Conservation (phyloP, 1,140 invertebrate genomes). For the Anoplolepis gracilipes region DNA sequence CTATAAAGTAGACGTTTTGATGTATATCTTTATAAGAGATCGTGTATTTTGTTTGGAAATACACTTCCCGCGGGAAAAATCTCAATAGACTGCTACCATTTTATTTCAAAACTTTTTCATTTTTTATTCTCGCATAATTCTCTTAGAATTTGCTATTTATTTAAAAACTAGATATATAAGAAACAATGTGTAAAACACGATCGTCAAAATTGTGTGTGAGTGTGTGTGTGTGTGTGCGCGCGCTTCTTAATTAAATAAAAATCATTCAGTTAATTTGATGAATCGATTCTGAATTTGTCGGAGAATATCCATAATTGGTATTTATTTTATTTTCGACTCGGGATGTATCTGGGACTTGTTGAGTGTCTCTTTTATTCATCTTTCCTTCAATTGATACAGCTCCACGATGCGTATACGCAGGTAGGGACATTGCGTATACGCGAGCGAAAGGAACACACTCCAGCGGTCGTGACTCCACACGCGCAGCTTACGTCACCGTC, state of each 20-base stretch:
- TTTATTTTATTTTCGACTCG: too few relatives aligned
- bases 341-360: neutral
- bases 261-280: neutral
- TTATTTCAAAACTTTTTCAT: neutral
- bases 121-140: neutral
- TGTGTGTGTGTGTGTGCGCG: too few relatives aligned
- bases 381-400: slow-evolving; percentile 17
- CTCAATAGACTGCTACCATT: neutral
- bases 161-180: too few relatives aligned
- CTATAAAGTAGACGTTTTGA: neutral
- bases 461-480: slow-evolving; percentile 56
- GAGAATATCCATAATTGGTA: too few relatives aligned
- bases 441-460: slow-evolving; percentile 54
- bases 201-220: too few relatives aligned
- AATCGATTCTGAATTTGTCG: neutral
- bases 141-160: neutral
- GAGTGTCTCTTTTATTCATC: slow-evolving; percentile 38
- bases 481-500: slow-evolving; percentile 67
- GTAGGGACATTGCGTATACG: neutral
- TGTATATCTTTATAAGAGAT: neutral
- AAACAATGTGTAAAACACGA: too few relatives aligned
- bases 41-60: neutral
- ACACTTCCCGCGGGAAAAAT: neutral
- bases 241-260: neutral
- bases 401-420: neutral